A percentile compares a stretch with the other conserved stretches of the same genome.
These are phyloP conservation scores for Micoletzkya japonica DNA, from an alignment of 2,888 invertebrate species.

Conservation along the genomic window DNA sequence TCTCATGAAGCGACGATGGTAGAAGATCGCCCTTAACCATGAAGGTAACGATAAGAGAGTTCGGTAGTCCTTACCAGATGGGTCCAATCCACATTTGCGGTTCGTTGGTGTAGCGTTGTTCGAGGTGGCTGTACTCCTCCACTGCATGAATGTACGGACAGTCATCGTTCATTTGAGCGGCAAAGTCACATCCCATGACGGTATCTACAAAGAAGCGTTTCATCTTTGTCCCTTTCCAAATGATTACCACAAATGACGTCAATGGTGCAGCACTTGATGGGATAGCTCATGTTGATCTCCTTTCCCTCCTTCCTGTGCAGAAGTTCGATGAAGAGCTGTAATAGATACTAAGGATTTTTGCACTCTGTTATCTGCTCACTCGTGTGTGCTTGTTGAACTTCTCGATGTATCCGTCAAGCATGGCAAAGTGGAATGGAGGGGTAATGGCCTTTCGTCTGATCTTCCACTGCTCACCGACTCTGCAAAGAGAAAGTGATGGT, in stretches of 20 bases:
- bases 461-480: conserved; percentile 17
- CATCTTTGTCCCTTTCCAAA: too few relatives aligned
- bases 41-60: too few relatives aligned
- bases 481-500: neutral
- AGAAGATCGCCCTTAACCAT: too few relatives aligned
- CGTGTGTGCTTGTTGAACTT: conserved; percentile 21
- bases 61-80: conserved; percentile 15
- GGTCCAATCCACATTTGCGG: conserved; percentile 21
- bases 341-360: too few relatives aligned
- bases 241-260: conserved; percentile 62
- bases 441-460: conserved; percentile 7
- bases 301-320: neutral
- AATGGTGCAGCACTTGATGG: conserved; percentile 67
- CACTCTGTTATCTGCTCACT: conserved; percentile 27
- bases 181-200: conserved; percentile 38
- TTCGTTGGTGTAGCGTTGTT: conserved; percentile 27
- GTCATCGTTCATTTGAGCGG: conserved; percentile 31
- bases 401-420: conserved; percentile 20
- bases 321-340: neutral
- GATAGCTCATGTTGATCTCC: conserved; percentile 56
- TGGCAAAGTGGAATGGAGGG: conserved; percentile 19
- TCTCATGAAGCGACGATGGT: conserved; percentile 15
- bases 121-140: conserved; percentile 31
- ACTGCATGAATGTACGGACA: conserved; percentile 37
- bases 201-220: conserved; percentile 26